Base-by-base conservation (phyloP, 2,888 invertebrate species). In the Athalia rosae region DNA sequence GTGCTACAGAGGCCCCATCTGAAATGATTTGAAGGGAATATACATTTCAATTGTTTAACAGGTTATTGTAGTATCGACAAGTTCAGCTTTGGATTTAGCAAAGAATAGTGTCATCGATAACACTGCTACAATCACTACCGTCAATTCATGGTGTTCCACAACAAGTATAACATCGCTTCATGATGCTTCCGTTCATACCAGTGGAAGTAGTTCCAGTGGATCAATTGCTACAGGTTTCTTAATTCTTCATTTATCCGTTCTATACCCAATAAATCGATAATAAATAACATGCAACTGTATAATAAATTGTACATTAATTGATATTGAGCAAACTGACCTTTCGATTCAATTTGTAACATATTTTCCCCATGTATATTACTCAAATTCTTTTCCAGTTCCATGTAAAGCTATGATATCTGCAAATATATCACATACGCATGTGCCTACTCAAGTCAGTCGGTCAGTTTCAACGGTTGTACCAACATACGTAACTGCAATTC, bases 31-130 rank as follows among this genome's bases (percentile, higher is more conserved):
- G 9, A 11, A 41, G 45, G 5, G 61, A 61, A 9, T 45, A n/a
- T 13, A 8, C 0, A 28, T 41, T 50, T 61, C n/a, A 48, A 48
- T n/a, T 61, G 53, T 67, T 47, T 11, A 59, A 8, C 28, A 83
- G 83, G 80, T 84, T 74, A 9, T 84, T 78, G 79, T 84, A 56
- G 71, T 84, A 62, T 81, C 84, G 41, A 74, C 83, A 11, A 81
- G 73, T 78, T 78, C 82, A 4, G 28, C 77, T 15, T n/a, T 53
- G 48, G 80, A 80, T 15, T 47, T 77, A 15, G n/a, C 78, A 11
- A 82, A 80, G 69, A 79, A 82, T 48, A 63, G 13, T 61, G 59
- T 56, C 13, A 41, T 67, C 15, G 77, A 79, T 15, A 78, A 80
- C 76, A 71, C 66, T 56, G 62, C 9, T 41, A 56, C 58, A 76